Conservation (phyloP, 2,888 invertebrate genomes). For the Coecobrya sp. region DNA sequence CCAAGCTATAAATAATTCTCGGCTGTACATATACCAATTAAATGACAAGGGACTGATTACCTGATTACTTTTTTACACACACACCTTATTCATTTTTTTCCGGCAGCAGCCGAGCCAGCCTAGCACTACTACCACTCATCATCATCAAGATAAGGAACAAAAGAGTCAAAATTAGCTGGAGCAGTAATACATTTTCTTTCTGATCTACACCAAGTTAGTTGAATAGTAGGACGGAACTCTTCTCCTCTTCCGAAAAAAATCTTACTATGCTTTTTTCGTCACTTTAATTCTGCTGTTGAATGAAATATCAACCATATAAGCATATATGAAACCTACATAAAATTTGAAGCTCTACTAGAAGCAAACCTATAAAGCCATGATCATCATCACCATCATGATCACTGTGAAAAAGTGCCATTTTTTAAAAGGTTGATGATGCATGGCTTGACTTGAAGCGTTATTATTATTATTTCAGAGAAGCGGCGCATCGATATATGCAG, state of each 20-base stretch:
- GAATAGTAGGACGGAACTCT: neutral
- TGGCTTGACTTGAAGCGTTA: slow-evolving; percentile 46
- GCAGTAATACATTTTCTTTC: slow-evolving; percentile 66
- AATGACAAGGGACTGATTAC: slow-evolving; percentile 64
- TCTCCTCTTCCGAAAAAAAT: neutral
- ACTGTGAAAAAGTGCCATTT: slow-evolving; percentile 69
- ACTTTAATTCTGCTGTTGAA: slow-evolving; percentile 42
- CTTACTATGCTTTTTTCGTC: neutral
- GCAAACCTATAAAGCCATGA: neutral
- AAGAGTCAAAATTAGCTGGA: slow-evolving; percentile 75
- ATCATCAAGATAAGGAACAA: slow-evolving; percentile 70
- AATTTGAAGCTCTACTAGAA: slow-evolving; percentile 14
- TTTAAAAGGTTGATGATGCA: slow-evolving; percentile 75
- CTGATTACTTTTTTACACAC: slow-evolving; percentile 21
- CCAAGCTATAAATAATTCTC: slow-evolving; percentile 33
- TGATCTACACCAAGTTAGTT: neutral
- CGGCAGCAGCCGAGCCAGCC: neutral
- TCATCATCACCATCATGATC: neutral
- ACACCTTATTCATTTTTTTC: slow-evolving; percentile 30
- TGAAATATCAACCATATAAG: slow-evolving; percentile 58
- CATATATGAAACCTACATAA: neutral
- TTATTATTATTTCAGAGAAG: slow-evolving; percentile 22
- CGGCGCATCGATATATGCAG: neutral
- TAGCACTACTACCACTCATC: neutral
- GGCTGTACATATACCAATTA: slow-evolving; percentile 52